A percentile compares a stretch with the other conserved stretches of the same genome.
phyloP scores from a whole-genome alignment of 2,888 invertebrate genomes.

The Cheilosia soror region DNA sequence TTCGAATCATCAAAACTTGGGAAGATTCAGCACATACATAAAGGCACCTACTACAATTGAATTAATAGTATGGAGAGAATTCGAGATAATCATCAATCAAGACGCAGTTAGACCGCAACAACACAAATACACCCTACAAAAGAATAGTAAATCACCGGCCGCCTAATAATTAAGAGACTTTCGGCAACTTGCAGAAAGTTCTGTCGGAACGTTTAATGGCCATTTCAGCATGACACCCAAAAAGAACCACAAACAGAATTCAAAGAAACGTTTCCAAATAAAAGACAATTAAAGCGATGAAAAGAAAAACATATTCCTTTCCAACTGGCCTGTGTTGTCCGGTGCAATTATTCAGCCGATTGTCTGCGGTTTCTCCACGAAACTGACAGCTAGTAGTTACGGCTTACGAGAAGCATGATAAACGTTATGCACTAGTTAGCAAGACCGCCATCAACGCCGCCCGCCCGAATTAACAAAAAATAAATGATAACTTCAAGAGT shows the following conservation, averaged over 20 bases:
- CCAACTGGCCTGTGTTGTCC: constrained; percentile 34
- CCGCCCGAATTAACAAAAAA: constrained; percentile 54
- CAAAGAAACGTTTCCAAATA: constrained; percentile 17
- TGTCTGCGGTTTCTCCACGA: constrained; percentile 39
- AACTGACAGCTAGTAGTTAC: constrained; percentile 17
- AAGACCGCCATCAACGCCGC: constrained; percentile 61
- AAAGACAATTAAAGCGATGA: constrained; percentile 19
- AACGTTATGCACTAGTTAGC: constrained; percentile 71
- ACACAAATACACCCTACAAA: too few species aligned
- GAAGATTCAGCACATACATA: too few species aligned
- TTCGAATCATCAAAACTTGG: too few species aligned
- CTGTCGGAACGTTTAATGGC: not conserved
- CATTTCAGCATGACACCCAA: constrained; percentile 3
- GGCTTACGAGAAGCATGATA: constrained; percentile 12
- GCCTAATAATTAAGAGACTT: too few species aligned
- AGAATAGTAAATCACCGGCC: too few species aligned
- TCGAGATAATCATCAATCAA: too few species aligned
- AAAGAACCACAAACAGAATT: not conserved
- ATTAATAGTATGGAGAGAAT: too few species aligned
- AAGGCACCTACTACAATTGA: too few species aligned
- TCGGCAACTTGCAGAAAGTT: too few species aligned
- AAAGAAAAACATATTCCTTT: constrained; percentile 7
- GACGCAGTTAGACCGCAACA: too few species aligned
- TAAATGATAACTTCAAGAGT: constrained; percentile 42
- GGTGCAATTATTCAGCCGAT: constrained; percentile 50